phyloP scores from a whole-genome alignment of 2,797 vertebrate genomes.

The Prionace glauca region DNA sequence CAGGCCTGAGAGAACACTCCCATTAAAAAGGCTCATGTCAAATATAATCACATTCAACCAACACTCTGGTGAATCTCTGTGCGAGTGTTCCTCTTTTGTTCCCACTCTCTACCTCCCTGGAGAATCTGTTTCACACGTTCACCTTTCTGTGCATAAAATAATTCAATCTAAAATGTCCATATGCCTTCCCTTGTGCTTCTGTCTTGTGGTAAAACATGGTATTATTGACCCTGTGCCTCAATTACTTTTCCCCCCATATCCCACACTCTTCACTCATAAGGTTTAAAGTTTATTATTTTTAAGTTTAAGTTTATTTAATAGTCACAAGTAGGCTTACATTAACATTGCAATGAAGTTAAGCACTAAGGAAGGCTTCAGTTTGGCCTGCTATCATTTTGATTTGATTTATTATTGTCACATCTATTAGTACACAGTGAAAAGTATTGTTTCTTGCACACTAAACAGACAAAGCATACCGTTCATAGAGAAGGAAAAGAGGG shows the following conservation, averaged over 20 bases:
- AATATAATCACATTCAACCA: not conserved
- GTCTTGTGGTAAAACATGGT: not conserved
- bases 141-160: not conserved
- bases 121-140: not conserved
- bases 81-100: not conserved
- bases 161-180: not conserved
- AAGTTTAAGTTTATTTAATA: too few relatives aligned
- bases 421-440: too few relatives aligned
- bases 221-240: not conserved
- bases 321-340: too few relatives aligned
- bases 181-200: not conserved
- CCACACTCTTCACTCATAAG: not conserved
- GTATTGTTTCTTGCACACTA: too few relatives aligned
- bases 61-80: not conserved
- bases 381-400: too few relatives aligned
- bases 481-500: too few relatives aligned
- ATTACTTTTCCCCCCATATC: not conserved
- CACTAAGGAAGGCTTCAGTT: too few relatives aligned
- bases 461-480: too few relatives aligned
- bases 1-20: not conserved
- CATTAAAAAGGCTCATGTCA: not conserved
- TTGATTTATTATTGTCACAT: too few relatives aligned
- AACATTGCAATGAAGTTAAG: too few relatives aligned
- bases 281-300: too few relatives aligned
- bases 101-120: not conserved